Conservation (phyloP, 2,888 invertebrate species). For the Odontocolon sp. region DNA sequence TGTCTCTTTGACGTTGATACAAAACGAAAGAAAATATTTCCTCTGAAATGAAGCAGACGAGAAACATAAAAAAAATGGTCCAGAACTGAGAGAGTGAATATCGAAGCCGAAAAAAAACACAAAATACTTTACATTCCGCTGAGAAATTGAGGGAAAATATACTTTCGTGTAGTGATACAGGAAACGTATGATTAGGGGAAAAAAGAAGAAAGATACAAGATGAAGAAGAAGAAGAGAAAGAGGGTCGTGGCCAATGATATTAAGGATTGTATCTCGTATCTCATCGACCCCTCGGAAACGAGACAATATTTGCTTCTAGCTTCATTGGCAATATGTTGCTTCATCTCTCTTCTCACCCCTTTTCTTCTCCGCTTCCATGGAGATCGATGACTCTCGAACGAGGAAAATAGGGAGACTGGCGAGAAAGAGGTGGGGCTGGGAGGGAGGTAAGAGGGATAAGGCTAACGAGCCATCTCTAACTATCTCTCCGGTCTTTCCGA, state of each 20-base stretch:
- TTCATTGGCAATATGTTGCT: slow-evolving; percentile 42
- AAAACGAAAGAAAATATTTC: slow-evolving; percentile 34
- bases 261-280: neutral
- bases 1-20: slow-evolving; percentile 48
- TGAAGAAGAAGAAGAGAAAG: neutral
- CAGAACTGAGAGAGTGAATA: too few species aligned
- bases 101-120: too few species aligned
- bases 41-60: slow-evolving; percentile 13
- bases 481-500: slow-evolving; percentile 31
- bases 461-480: slow-evolving; percentile 54
- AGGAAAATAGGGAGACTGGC: neutral
- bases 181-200: neutral
- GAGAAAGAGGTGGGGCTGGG: neutral
- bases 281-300: neutral
- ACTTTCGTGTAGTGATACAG: neutral
- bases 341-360: slow-evolving; percentile 14
- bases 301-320: slow-evolving; percentile 33
- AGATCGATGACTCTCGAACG: slow-evolving; percentile 45
- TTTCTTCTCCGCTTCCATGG: neutral
- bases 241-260: slow-evolving; percentile 1
- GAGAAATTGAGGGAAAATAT: neutral
- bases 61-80: too few species aligned
- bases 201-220: neutral
- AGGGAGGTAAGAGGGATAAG: slow-evolving; percentile 20
- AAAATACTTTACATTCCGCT: too few species aligned